Conservation (phyloP, 2,797 vertebrate species). For the Delichon dasypus region DNA sequence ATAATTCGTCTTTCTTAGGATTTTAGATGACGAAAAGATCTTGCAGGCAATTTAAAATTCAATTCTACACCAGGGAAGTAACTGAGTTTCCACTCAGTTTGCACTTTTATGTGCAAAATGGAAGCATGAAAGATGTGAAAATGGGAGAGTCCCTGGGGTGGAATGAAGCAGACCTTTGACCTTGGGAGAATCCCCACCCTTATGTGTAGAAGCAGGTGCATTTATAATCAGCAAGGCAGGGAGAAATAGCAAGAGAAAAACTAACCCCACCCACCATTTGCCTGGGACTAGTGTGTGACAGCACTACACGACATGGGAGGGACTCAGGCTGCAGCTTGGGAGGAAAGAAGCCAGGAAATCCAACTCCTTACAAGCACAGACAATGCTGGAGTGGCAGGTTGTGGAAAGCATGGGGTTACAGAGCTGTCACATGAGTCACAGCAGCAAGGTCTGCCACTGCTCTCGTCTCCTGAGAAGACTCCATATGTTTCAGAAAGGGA, state of each 20-base stretch:
- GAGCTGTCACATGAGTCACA: background rate
- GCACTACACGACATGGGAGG: background rate
- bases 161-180: background rate
- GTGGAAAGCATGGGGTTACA: background rate
- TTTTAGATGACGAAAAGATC: background rate
- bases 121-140: background rate
- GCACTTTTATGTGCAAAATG: background rate
- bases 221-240: background rate
- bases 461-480: background rate
- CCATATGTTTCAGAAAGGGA: background rate
- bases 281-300: background rate
- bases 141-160: accelerated
- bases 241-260: background rate
- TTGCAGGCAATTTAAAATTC: background rate
- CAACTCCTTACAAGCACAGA: background rate
- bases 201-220: background rate
- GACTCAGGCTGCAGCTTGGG: background rate
- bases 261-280: background rate
- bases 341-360: background rate
- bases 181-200: accelerated
- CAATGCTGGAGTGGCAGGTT: background rate
- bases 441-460: background rate
- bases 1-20: background rate
- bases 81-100: background rate
- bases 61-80: background rate